These are phyloP conservation scores for Chrysina gloriosa DNA, from an alignment of 2,888 invertebrate species.

Conservation along the genomic window DNA sequence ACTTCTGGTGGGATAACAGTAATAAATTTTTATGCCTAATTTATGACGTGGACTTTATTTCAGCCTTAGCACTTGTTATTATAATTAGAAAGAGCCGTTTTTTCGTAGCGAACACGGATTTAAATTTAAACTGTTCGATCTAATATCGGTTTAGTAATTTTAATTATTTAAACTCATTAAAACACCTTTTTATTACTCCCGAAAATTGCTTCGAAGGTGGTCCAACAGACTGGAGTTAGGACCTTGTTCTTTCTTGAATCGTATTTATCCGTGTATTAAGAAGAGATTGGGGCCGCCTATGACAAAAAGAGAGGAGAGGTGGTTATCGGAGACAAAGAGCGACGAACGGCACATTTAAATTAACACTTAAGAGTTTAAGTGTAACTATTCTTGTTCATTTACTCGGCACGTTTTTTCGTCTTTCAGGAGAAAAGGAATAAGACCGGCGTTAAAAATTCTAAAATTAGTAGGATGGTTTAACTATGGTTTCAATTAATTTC, in stretches of 20 bases:
- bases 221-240: constrained; percentile 1
- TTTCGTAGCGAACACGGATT: constrained; percentile 7
- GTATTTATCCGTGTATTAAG: constrained; percentile 26
- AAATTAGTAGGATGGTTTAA: no score
- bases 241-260: constrained; percentile 6
- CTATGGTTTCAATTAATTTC: no score
- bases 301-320: constrained; percentile 1
- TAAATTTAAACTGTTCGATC: constrained; percentile 23
- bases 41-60: not conserved
- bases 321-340: constrained; percentile 1
- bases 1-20: no score
- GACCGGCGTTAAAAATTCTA: no score
- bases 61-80: constrained; percentile 1
- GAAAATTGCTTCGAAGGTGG: constrained; percentile 35
- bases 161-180: constrained; percentile 38
- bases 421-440: no score
- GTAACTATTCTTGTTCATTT: not conserved
- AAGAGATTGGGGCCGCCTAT: constrained; percentile 17
- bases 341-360: constrained; percentile 5
- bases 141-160: constrained; percentile 30
- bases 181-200: constrained; percentile 34
- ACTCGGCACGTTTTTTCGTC: no score
- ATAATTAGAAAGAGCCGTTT: constrained; percentile 27
- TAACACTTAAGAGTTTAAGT: not conserved
- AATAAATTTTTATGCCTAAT: no score